Evolutionary conservation across 1,140 invertebrate genomes (phyloP).

Genomic region (Drosophila burlai): DNA sequence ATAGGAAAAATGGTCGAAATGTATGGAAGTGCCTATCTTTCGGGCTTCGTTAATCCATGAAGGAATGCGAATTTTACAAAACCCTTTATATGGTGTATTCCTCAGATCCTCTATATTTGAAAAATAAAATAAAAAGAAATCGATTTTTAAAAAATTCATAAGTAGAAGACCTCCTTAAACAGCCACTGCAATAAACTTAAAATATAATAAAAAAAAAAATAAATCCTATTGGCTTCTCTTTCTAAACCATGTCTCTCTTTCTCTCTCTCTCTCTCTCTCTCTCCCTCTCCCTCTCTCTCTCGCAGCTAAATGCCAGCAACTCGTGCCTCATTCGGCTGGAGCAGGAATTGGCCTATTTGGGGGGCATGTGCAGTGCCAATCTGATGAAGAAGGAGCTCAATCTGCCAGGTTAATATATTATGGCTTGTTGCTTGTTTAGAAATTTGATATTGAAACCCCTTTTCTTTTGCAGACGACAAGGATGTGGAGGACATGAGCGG

Average conservation of each 20-base stretch:
- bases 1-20: too few species aligned
- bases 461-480: slow-evolving; percentile 88
- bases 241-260: background rate
- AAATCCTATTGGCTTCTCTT: slow-evolving; percentile 10
- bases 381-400: slow-evolving; percentile 94
- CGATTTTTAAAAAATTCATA: too few species aligned
- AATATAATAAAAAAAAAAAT: too few species aligned
- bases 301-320: slow-evolving; percentile 77
- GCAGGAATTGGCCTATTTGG: slow-evolving; percentile 95
- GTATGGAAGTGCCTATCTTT: too few species aligned
- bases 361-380: slow-evolving; percentile 95
- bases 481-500: slow-evolving; percentile 90
- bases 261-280: background rate
- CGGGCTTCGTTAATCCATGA: too few species aligned
- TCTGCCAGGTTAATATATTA: slow-evolving; percentile 87
- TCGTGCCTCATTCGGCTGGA: slow-evolving; percentile 91
- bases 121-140: too few species aligned
- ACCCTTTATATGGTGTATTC: too few species aligned
- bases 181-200: too few species aligned
- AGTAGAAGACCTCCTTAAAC: too few species aligned
- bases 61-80: too few species aligned
- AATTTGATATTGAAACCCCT: background rate
- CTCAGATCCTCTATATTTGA: too few species aligned
- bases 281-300: background rate
- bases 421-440: background rate